These are phyloP conservation scores for Hydrolagus colliei DNA, from an alignment of 2,797 vertebrate species.

Conservation along the genomic window DNA sequence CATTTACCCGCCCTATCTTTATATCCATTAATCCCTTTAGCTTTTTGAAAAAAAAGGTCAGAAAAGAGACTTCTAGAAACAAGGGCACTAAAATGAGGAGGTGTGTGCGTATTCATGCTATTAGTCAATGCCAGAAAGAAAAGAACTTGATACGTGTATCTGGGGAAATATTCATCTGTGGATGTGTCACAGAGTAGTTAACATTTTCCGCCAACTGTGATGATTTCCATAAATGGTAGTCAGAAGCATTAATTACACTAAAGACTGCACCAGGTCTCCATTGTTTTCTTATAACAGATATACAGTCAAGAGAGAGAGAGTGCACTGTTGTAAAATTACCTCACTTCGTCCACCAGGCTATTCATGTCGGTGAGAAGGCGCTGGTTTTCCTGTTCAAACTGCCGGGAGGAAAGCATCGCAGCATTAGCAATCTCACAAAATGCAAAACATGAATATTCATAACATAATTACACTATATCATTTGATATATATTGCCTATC, in stretches of 20 bases:
- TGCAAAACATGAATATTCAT: not conserved
- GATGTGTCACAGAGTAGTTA: not conserved
- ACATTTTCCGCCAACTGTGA: not conserved
- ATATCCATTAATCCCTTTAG: too few relatives aligned
- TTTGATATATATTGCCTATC: not conserved
- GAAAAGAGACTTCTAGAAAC: not conserved
- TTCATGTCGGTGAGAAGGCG: conserved; percentile 90
- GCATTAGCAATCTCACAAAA: conserved; percentile 9
- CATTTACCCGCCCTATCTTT: too few relatives aligned
- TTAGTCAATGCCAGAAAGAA: not conserved
- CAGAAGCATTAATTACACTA: not conserved
- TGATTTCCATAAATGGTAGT: not conserved
- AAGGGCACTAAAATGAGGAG: not conserved
- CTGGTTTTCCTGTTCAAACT: conserved; percentile 98
- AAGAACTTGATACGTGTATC: not conserved
- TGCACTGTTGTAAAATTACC: conserved; percentile 53
- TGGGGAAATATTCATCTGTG: not conserved
- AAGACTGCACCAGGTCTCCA: not conserved
- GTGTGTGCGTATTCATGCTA: not conserved
- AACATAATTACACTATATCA: not conserved
- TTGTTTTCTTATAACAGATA: conserved; percentile 12
- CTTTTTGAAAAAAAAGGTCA: not conserved
- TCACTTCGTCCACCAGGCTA: conserved; percentile 90
- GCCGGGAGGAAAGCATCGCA: conserved; percentile 33
- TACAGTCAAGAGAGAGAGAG: not conserved